Percentiles rank a stretch among this genome's conserved stretches.
phyloP scores from a whole-genome alignment of 2,113 vertebrate genomes.

The Phylloscopus trochiloides region DNA sequence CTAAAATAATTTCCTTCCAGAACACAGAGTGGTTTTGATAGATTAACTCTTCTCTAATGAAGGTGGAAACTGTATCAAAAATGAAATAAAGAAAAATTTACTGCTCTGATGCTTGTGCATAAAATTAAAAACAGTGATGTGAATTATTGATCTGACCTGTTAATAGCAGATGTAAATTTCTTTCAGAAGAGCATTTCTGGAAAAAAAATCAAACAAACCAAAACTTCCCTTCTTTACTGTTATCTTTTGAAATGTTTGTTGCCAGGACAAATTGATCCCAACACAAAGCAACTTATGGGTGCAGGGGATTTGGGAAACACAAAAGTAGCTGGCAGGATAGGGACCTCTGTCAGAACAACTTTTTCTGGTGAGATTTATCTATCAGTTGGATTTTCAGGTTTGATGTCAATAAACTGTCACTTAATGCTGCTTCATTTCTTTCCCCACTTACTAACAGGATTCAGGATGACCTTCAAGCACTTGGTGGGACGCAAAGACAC shows the following conservation, averaged over 20 bases:
- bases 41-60: neutral
- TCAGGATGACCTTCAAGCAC: neutral
- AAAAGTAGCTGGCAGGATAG: neutral
- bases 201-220: neutral
- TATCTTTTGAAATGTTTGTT: neutral
- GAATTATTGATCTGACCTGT: neutral
- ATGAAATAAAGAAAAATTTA: neutral
- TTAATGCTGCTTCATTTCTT: neutral
- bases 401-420: neutral
- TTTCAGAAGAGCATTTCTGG: neutral
- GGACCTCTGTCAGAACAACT: neutral
- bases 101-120: neutral
- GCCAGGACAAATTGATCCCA: neutral
- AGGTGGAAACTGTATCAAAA: neutral
- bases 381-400: neutral
- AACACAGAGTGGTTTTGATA: neutral
- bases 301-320: neutral
- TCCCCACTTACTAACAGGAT: neutral
- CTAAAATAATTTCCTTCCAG: neutral
- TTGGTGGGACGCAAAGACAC: neutral
- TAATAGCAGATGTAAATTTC: neutral
- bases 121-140: neutral
- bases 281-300: neutral
- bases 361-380: neutral
- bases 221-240: neutral